Percentiles rank a stretch among this genome's conserved stretches.
These are phyloP conservation scores for Oxytorus armatus DNA, from an alignment of 2,888 invertebrate genomes.

Conservation along the genomic window DNA sequence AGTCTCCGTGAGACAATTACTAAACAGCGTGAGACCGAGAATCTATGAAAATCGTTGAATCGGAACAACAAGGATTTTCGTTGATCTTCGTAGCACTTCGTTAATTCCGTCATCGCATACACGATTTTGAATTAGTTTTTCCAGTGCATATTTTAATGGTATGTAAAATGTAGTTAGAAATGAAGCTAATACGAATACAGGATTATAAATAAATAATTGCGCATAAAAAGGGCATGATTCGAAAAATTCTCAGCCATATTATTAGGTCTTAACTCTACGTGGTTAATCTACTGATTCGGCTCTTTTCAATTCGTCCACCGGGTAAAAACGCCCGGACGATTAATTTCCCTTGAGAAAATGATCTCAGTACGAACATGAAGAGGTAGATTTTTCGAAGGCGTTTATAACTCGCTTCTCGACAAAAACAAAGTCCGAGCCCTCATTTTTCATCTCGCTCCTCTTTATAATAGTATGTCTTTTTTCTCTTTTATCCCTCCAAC, in stretches of 20 bases:
- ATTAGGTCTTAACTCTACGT: constrained; percentile 4
- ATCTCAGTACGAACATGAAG: constrained; percentile 4
- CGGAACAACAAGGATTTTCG: no score
- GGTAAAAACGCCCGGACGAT: constrained; percentile 30
- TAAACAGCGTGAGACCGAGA: no score
- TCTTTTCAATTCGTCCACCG: neutral
- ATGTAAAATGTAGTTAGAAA: neutral
- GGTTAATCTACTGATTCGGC: constrained; percentile 27
- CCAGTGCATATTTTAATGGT: neutral
- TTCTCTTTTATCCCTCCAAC: constrained; percentile 10
- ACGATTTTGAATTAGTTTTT: no score
- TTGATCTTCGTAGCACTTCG: no score
- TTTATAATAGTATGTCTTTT: constrained; percentile 16
- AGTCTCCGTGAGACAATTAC: no score
- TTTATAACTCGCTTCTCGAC: constrained; percentile 9
- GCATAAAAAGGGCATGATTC: neutral
- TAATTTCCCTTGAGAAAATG: constrained; percentile 57
- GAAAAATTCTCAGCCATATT: neutral
- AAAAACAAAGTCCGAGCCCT: constrained; percentile 14
- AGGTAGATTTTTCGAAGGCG: constrained; percentile 33
- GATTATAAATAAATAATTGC: neutral
- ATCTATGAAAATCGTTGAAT: no score
- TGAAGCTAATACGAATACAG: neutral
- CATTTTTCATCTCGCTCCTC: constrained; percentile 4
- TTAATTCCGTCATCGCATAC: no score